Evolutionary conservation across 2,797 vertebrate genomes (phyloP).

Genomic region (Gobionotothen gibberifrons): DNA sequence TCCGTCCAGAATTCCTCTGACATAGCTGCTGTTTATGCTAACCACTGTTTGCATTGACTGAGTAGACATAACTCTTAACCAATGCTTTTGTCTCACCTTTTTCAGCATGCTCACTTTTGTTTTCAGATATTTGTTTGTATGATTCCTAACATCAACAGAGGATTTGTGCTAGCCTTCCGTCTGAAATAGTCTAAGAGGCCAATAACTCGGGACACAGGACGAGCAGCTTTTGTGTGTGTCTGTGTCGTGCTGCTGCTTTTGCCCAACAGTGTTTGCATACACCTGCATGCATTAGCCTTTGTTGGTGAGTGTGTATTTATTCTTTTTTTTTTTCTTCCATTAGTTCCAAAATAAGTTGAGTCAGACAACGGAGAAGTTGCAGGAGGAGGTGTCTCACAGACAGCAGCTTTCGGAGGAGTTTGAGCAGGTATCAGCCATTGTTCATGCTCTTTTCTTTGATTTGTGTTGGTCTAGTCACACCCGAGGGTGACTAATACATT

Average conservation of each 20-base stretch:
- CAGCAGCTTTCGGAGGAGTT: constrained; percentile 86
- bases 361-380: constrained; percentile 79
- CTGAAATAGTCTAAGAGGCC: constrained; percentile 27
- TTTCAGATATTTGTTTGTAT: constrained; percentile 27
- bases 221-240: constrained; percentile 38
- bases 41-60: constrained; percentile 58
- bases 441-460: not conserved
- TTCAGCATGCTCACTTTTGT: constrained; percentile 60
- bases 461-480: not conserved
- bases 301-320: constrained; percentile 12
- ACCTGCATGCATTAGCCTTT: constrained; percentile 1
- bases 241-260: constrained; percentile 19
- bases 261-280: constrained; percentile 34
- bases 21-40: constrained; percentile 56
- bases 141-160: constrained; percentile 23
- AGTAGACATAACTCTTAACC: constrained; percentile 62
- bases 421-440: constrained; percentile 83
- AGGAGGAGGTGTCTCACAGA: constrained; percentile 81
- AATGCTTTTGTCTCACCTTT: constrained; percentile 47
- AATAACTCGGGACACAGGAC: constrained; percentile 63
- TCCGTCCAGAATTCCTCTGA: constrained; percentile 73
- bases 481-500: not conserved
- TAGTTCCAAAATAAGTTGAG: constrained; percentile 88
- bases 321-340: constrained; percentile 9
- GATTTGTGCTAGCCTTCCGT: constrained; percentile 22